Evolutionary conservation across 2,113 vertebrate genomes (phyloP).

Genomic region (Nestor notabilis): DNA sequence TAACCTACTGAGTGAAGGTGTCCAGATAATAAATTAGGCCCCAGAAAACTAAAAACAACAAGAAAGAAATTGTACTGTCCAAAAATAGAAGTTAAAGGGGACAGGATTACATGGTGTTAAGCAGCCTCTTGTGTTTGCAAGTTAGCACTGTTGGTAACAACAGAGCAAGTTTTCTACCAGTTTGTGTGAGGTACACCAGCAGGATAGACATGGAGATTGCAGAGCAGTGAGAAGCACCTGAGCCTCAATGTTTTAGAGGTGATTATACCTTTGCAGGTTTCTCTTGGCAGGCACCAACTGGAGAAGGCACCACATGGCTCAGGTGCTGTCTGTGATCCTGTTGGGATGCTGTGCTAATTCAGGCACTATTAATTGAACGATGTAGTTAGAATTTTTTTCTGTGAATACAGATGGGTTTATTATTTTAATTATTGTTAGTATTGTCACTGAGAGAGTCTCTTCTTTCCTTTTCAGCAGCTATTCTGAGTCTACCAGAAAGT

Average conservation of each 20-base stretch:
- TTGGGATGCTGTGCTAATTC: neutral
- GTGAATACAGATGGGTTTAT: neutral
- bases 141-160: neutral
- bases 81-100: neutral
- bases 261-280: neutral
- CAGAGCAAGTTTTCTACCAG: neutral
- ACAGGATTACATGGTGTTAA: neutral
- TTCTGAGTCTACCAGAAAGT: neutral
- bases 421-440: neutral
- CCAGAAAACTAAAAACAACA: neutral
- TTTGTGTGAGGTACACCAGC: neutral
- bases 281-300: neutral
- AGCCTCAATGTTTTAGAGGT: neutral
- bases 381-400: neutral
- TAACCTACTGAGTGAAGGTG: neutral
- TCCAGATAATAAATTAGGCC: conserved; percentile 16
- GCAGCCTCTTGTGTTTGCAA: neutral
- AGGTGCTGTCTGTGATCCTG: neutral
- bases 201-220: neutral
- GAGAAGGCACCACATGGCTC: neutral
- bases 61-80: neutral
- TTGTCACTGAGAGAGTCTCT: neutral
- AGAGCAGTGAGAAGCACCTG: neutral
- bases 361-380: neutral
- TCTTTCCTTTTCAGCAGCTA: neutral